Evolutionary conservation across 2,113 vertebrate genomes (phyloP), one percentile per base, ranked within the genome.

Genomic region (Tretioscincus oriximinensis): DNA sequence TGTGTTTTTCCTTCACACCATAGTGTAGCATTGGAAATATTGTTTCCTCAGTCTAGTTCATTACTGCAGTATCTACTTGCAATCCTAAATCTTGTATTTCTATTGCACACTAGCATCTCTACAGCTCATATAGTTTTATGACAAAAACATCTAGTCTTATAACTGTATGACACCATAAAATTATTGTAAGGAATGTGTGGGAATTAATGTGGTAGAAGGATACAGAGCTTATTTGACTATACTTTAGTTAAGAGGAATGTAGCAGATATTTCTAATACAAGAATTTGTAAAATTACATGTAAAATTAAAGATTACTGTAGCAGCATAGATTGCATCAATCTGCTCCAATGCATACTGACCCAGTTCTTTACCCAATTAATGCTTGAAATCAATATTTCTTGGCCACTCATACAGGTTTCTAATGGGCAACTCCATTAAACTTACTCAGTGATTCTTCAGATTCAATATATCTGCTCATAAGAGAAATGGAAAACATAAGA

Each of bases 111-210:
- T 26, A 66, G 18, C 47, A 81, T 28, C 24, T 2, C 47, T 60
- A 47, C 54, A 76, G 24, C 64, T 76, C 26, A 88, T 83, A 73
- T 91, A 90, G 84, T 88, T 89, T 21, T 41, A 20, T 61, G 9
- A 60, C 14, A 31, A 12, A 35, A 22, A 35, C 14, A 66, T 18
- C 35, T 9, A 41, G 47, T 66, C 49, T 75, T 28, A 74, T 7
- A 20, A 28, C 21, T 80, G 41, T 18, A 70, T 29, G 12, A 75
- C 5, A 8, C 61, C 45, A 76, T 18, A 60, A 61, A 76, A 58
- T 75, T 81, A 63, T 35, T 58, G 21, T 8, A 68, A 14, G 26
- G 29, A 70, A 69, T 76, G 35, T 66, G n/a, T 24, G 63, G 41
- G 9, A 49, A 77, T 67, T 29, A 51, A 77, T 21, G 18, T 21